phyloP scores from a whole-genome alignment of 2,797 vertebrate genomes.

The Ptychobarbus kaznakovi region DNA sequence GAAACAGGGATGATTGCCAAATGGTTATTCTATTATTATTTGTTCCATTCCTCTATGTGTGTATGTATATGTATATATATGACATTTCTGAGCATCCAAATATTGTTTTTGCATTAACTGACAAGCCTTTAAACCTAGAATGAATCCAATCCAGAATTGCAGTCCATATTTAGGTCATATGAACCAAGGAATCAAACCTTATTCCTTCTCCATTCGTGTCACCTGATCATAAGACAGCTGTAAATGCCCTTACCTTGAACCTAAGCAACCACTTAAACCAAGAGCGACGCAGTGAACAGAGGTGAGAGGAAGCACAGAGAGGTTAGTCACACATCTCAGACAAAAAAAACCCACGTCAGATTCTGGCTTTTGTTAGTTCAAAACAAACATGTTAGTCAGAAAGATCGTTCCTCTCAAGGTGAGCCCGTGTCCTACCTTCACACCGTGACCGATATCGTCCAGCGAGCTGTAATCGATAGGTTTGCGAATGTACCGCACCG shows the following conservation, averaged over 20 bases:
- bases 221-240: conserved; percentile 38
- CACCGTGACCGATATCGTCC: conserved; percentile 90
- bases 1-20: conserved; percentile 33
- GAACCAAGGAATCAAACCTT: conserved; percentile 55
- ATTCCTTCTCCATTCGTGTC: conserved; percentile 74
- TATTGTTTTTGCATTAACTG: not conserved
- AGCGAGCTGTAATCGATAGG: conserved; percentile 88
- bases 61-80: no score
- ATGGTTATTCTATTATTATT: not conserved
- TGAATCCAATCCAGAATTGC: not conserved
- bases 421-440: conserved; percentile 79
- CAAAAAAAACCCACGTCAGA: conserved; percentile 39
- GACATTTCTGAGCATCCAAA: not conserved
- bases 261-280: conserved; percentile 97
- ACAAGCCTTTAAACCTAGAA: not conserved
- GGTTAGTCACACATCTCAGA: conserved; percentile 79
- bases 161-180: not conserved
- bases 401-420: not conserved
- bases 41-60: not conserved
- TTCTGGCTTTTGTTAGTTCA: conserved; percentile 53
- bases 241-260: conserved; percentile 93
- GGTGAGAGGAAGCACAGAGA: conserved; percentile 85
- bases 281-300: conserved; percentile 83
- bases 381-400: conserved; percentile 51
- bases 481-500: conserved; percentile 90